Percentiles rank a stretch among this genome's conserved stretches.
These are phyloP conservation scores for Alligator mississippiensis DNA, from an alignment of 2,113 vertebrate species.

Conservation along the genomic window DNA sequence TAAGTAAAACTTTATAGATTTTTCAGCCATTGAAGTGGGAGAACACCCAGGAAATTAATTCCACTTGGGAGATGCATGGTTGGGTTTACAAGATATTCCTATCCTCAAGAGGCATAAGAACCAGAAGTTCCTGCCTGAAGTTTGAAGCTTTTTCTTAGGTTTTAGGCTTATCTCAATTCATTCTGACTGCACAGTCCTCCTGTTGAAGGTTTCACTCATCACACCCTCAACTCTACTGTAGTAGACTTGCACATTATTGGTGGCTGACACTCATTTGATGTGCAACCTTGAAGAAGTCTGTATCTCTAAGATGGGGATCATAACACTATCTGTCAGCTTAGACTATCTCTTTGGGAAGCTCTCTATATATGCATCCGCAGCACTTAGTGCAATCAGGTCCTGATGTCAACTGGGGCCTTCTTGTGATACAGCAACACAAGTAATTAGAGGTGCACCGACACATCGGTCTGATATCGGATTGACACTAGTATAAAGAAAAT, in stretches of 20 bases:
- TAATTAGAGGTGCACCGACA: no score
- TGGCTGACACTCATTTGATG: no score
- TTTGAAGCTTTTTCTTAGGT: neutral
- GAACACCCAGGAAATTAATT: conserved; percentile 37
- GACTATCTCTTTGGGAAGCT: neutral
- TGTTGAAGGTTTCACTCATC: neutral
- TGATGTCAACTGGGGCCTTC: neutral
- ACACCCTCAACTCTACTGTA: no score
- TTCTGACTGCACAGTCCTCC: neutral
- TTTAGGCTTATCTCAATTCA: neutral
- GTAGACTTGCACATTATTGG: no score
- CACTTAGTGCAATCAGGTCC: neutral
- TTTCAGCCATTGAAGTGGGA: conserved; percentile 31
- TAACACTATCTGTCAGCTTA: neutral
- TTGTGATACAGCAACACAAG: neutral
- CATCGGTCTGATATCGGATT: no score
- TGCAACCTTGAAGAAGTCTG: no score
- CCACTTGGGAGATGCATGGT: conserved; percentile 3
- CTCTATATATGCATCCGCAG: neutral
- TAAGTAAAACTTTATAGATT: conserved; percentile 31
- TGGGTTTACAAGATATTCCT: neutral
- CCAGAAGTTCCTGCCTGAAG: neutral
- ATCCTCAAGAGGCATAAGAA: neutral
- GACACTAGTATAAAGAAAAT: no score
- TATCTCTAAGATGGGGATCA: neutral